A percentile compares a stretch with the other conserved stretches of the same genome.
phyloP scores from a whole-genome alignment of 2,113 vertebrate species.

The Amblyopsis rosae region DNA sequence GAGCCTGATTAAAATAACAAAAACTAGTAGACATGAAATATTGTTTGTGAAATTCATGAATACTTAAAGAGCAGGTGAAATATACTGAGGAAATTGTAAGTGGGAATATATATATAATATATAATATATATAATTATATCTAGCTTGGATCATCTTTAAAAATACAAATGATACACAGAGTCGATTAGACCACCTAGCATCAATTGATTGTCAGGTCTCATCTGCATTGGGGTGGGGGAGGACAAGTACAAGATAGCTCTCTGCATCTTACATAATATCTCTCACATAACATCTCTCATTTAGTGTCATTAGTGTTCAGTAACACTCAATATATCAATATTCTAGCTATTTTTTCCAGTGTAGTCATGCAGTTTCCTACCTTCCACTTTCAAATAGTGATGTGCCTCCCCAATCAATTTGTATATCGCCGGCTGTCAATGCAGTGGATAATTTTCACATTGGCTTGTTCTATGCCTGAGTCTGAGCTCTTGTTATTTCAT shows the following conservation, averaged over 20 bases:
- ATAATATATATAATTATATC: not conserved
- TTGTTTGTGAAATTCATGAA: not conserved
- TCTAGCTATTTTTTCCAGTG: too few relatives aligned
- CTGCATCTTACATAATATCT: too few relatives aligned
- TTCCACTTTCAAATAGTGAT: too few relatives aligned
- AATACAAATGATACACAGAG: not conserved
- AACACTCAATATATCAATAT: too few relatives aligned
- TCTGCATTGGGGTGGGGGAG: not conserved
- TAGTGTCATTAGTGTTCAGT: too few relatives aligned
- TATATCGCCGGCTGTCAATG: too few relatives aligned
- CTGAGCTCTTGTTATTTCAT: slow-evolving; percentile 7
- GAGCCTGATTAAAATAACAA: slow-evolving; percentile 1
- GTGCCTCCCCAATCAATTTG: too few relatives aligned
- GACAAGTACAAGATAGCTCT: too few relatives aligned
- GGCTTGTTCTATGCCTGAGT: too few relatives aligned
- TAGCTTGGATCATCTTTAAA: not conserved
- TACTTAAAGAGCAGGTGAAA: not conserved
- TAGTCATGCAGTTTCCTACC: too few relatives aligned
- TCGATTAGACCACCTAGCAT: not conserved
- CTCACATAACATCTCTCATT: too few relatives aligned
- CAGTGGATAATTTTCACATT: too few relatives aligned
- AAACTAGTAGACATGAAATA: not conserved
- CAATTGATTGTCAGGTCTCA: slow-evolving; percentile 1
- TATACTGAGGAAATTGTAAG: not conserved
- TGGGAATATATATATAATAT: not conserved